Evolutionary conservation across 2,113 vertebrate species (phyloP).

Genomic region (Hyaena hyaena): DNA sequence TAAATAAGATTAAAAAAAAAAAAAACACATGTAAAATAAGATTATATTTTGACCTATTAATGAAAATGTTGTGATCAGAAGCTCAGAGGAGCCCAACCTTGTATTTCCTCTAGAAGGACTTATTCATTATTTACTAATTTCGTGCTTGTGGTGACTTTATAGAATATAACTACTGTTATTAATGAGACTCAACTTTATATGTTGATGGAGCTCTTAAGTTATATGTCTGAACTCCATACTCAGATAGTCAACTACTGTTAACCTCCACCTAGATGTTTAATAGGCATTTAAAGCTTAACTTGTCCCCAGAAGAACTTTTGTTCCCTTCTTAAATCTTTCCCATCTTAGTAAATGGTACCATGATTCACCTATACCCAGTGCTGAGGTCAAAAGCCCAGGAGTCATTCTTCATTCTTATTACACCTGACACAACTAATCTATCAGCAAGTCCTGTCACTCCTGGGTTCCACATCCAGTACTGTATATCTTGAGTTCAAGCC

Average conservation of each 20-base stretch:
- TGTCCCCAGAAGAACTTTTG: not conserved
- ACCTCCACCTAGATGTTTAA: not conserved
- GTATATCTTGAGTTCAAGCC: not conserved
- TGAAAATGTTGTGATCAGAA: not conserved
- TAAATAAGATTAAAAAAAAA: not conserved
- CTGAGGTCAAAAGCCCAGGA: not conserved
- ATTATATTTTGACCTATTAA: not conserved
- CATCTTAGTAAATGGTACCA: not conserved
- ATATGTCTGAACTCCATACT: not conserved
- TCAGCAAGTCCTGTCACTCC: not conserved
- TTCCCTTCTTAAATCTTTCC: conserved; percentile 20
- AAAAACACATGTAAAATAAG: not conserved
- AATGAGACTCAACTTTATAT: not conserved
- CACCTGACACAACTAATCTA: not conserved
- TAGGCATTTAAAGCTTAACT: conserved; percentile 35
- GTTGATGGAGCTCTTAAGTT: not conserved
- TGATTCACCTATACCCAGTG: not conserved
- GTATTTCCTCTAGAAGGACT: not conserved
- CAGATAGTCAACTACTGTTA: not conserved
- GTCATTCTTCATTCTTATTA: not conserved
- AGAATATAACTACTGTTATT: not conserved
- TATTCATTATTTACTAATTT: conserved; percentile 21
- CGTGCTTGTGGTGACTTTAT: not conserved
- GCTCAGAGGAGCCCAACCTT: not conserved
- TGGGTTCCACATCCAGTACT: not conserved